Base-by-base conservation (phyloP, 1,140 invertebrate genomes). In the Calosoma granatense region DNA sequence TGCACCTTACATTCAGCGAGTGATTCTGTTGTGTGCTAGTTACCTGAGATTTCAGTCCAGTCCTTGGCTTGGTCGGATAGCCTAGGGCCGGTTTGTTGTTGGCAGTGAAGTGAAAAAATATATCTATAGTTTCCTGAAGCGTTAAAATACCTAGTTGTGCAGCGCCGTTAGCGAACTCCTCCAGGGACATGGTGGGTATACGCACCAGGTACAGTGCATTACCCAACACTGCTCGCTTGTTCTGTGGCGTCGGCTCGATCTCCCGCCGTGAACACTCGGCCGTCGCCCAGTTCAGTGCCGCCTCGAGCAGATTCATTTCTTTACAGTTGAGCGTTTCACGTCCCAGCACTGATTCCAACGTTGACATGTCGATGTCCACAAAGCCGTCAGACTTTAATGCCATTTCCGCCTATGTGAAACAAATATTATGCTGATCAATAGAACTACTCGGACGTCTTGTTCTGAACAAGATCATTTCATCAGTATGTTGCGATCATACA, bases 351-450 rank as follows among this genome's bases (percentile, higher is more conserved):
- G 87, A 90, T 70, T 91, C 86, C 55, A 95, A 78, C 1, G 92
- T 94, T 56, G 88, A 85, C 63, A 88, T 84, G 73, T 94, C 91
- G 67, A 95, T 93, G 68, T 94, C 90, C 58, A 90, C 83, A 77
- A 94, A 94, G 59, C 90, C 90, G 68, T 94, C 92, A n/a, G 91
- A 93, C 64, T 86, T 86, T 61, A 94, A 78, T 53, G 91, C 91
- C 85, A 94, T 90, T 78, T 94, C 90, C 67, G 91, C 91, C 88
- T 93, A 79, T 56, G 79, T 77, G 74, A 64, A 70, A 67, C 67
- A 57, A 60, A 58, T 36, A 36, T 36, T 36, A n/a, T n/a, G n/a
- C n/a, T 51, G n/a, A 51, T 51, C 20, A 9, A 51, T 51, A 51
- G 15, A 51, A 51, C 4, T 15, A 51, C 3, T 19, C n/a, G n/a